A percentile compares a stretch with the other conserved stretches of the same genome.
Evolutionary conservation across 2,797 vertebrate genomes (phyloP).

Genomic region (Fratercula arctica): DNA sequence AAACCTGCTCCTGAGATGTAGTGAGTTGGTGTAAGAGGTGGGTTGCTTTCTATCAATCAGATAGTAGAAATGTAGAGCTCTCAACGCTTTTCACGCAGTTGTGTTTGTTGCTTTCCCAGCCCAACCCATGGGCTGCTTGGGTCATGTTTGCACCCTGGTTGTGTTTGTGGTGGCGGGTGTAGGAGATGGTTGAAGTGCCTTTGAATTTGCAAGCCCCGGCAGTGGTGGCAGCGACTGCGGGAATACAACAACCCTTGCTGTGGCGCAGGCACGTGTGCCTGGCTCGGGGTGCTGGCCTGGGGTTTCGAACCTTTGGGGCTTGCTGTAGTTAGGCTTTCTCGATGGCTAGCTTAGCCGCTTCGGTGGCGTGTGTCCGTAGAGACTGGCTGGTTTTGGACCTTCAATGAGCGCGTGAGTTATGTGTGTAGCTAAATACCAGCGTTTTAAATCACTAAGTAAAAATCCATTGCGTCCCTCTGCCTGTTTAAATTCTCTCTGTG

Average conservation of each 20-base stretch:
- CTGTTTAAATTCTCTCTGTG: not conserved
- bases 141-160: accelerated
- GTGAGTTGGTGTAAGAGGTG: not conserved
- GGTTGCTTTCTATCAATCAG: accelerated
- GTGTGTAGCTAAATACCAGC: not conserved
- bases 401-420: not conserved
- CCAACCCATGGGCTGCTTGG: not conserved
- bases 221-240: not conserved
- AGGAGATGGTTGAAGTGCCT: not conserved
- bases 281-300: not conserved
- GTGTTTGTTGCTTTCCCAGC: not conserved
- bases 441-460: not conserved
- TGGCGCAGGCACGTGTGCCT: accelerated
- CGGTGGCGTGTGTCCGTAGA: not conserved
- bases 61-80: not conserved
- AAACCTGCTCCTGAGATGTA: not conserved
- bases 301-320: not conserved
- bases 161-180: not conserved
- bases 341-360: accelerated
- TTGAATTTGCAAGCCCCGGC: not conserved
- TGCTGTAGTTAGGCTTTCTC: not conserved
- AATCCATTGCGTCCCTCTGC: not conserved
- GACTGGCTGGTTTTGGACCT: not conserved
- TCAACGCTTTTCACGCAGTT: accelerated
- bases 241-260: not conserved